A percentile compares a stretch with the other conserved stretches of the same genome.
Conservation (phyloP, 1,140 invertebrate genomes). For the Melanaphis sacchari region DNA sequence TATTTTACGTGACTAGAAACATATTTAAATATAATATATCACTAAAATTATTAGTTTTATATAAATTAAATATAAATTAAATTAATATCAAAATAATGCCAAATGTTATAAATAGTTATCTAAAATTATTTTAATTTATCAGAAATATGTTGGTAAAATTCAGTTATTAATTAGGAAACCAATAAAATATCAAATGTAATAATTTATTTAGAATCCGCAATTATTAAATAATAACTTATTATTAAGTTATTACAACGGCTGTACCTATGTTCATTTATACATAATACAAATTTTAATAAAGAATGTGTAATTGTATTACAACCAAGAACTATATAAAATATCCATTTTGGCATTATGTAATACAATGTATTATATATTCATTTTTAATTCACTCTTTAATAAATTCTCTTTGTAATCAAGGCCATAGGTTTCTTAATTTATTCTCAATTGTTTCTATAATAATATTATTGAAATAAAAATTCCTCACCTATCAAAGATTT, state of each 20-base stretch:
- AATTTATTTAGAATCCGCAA: not conserved
- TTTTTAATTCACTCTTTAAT: too few relatives aligned
- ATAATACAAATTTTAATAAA: too few relatives aligned
- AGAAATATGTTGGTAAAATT: not conserved
- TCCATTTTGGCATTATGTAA: too few relatives aligned
- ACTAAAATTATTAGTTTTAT: not conserved
- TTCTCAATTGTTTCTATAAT: too few relatives aligned
- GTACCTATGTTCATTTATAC: not conserved
- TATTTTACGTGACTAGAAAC: not conserved
- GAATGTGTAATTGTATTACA: too few relatives aligned
- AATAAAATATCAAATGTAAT: not conserved
- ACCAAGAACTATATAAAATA: too few relatives aligned
- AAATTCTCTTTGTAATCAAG: too few relatives aligned
- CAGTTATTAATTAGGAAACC: not conserved
- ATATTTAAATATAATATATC: not conserved
- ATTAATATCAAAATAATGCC: not conserved
- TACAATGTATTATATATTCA: too few relatives aligned
- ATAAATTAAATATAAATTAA: not conserved
- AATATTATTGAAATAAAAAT: too few relatives aligned
- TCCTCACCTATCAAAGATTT: too few relatives aligned
- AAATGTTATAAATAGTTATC: not conserved
- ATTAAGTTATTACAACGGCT: not conserved
- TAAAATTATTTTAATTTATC: not conserved
- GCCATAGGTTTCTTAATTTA: too few relatives aligned
- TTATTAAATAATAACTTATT: not conserved